Percentiles rank a stretch among this genome's conserved stretches.
Evolutionary conservation across 1,140 invertebrate species (phyloP).

Genomic region (Chrysomallon squamiferum): DNA sequence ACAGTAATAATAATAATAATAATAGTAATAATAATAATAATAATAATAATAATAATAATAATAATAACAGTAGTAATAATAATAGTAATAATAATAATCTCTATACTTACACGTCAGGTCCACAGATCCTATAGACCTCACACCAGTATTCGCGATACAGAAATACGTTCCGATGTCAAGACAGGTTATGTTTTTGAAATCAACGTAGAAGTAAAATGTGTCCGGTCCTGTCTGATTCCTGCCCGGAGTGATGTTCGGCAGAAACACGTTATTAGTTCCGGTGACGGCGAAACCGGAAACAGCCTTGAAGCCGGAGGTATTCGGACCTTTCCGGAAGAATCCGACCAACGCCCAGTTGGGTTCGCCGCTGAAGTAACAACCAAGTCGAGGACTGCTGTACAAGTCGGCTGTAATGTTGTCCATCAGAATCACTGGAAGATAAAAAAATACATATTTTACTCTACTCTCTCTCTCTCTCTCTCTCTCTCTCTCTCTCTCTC

Average conservation of each 20-base stretch:
- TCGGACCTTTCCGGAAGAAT: background rate
- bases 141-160: background rate
- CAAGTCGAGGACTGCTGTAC: background rate
- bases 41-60: too few relatives aligned
- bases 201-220: background rate
- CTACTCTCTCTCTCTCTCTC: background rate
- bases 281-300: background rate
- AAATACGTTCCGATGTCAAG: background rate
- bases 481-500: background rate
- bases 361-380: background rate
- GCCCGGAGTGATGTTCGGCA: background rate
- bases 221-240: background rate
- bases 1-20: too few relatives aligned
- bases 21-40: too few relatives aligned
- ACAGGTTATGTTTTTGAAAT: background rate
- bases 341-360: background rate
- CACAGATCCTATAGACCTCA: background rate
- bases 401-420: background rate
- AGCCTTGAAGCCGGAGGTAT: background rate
- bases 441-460: background rate
- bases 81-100: too few relatives aligned
- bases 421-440: background rate
- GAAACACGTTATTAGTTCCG: background rate
- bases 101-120: background rate
- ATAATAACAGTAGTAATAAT: too few relatives aligned